A percentile compares a stretch with the other conserved stretches of the same genome.
Conservation (phyloP, 2,113 vertebrate species). For the Connochaetes taurinus region DNA sequence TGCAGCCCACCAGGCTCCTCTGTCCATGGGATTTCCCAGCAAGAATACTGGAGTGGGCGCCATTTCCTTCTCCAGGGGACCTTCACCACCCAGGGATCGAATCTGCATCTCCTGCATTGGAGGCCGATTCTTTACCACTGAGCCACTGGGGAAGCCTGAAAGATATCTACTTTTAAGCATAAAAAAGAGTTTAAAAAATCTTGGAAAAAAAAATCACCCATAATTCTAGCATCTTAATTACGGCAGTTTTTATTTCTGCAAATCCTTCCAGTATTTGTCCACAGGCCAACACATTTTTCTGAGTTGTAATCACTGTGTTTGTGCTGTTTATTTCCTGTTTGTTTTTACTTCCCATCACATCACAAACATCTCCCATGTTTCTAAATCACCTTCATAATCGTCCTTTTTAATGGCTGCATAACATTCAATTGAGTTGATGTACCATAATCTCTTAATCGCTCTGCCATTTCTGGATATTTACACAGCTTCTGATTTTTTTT, state of each 20-base stretch:
- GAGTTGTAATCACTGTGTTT: constrained; percentile 14
- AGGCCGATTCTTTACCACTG: background rate
- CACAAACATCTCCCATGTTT: background rate
- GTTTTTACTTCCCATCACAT: background rate
- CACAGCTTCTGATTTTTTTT: constrained; percentile 10
- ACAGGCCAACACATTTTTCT: background rate
- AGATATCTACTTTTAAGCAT: background rate
- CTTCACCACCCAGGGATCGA: background rate
- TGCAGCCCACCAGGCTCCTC: background rate
- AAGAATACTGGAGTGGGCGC: background rate
- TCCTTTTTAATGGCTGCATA: constrained; percentile 17
- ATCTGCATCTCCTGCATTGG: background rate
- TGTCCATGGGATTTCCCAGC: background rate
- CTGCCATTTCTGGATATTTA: constrained; percentile 14
- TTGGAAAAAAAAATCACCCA: background rate
- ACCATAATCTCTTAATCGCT: constrained; percentile 23
- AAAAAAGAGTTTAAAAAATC: background rate
- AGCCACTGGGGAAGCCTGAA: background rate
- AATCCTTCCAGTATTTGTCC: background rate
- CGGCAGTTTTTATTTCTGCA: background rate
- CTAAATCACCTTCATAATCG: constrained; percentile 34
- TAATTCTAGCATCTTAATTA: background rate
- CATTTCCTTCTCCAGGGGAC: background rate
- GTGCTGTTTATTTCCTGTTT: background rate
- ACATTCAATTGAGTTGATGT: background rate